Evolutionary conservation across 37 sponge, comb jelly and placozoan species (phyloP), one percentile per base, ranked within the genome.

Genomic region (Spongilla lacustris): DNA sequence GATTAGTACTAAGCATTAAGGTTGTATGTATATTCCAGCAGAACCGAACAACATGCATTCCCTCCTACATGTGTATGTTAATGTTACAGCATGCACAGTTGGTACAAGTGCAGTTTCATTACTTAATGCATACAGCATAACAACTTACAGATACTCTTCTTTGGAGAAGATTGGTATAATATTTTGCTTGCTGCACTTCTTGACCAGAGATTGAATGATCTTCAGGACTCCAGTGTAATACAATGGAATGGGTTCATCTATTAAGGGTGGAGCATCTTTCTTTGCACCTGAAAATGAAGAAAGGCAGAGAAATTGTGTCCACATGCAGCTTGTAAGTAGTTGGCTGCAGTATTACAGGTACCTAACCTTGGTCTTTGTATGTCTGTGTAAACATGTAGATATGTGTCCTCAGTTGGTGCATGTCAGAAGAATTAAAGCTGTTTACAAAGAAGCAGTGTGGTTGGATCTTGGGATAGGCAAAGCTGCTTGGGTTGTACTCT

Each of bases 161-260:
- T 79, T 79, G 24, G 80, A 84, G 70, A 92, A 75, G 50, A 95
- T 90, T 4, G 95, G 95, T 36, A 67, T 66, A 68, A 32, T 77
- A 9, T 71, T 74, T 0, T 95, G 71, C 28, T 73, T 33, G 23
- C 33, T 74, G 75, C 71, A 95, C 31, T 69, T 11, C 34, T 26
- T 58, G 28, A 93, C 90, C 22, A 75, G 28, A 4, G 25, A 32
- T 24, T 83, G 79, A 25, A 95, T 88, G 34, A 81, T 84, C 50
- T 89, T 83, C 75, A 92, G 85, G 22, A 95, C 71, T 14, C 58
- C 67, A 11, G 91, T 38, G 68, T 92, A 95, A 24, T 84, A 70
- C 29, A 71, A 90, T 19, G 95, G 95, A 13, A 95, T 87, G 2
- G 68, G 83, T 74, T 89, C 77, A 50, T 91, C 87, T 25, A 92